Percentiles rank a stretch among this genome's conserved stretches.
phyloP scores from a whole-genome alignment of 2,113 vertebrate genomes.

The Pycnonotus jocosus region DNA sequence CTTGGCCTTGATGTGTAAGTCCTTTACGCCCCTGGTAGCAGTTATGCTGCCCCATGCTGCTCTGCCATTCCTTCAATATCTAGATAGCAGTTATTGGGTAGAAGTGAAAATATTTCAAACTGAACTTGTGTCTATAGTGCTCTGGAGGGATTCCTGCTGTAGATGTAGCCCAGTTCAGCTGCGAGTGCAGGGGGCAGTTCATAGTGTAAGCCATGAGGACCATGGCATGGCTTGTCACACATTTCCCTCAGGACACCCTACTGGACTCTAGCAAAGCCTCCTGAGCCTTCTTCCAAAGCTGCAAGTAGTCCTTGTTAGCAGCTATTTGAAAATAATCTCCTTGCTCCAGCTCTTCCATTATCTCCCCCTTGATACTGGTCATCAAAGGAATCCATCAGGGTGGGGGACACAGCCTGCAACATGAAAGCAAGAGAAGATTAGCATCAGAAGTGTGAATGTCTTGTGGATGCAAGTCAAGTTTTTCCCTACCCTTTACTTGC shows the following conservation, averaged over 20 bases:
- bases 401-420: neutral
- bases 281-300: conserved; percentile 28
- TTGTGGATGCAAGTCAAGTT: neutral
- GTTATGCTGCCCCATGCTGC: neutral
- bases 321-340: conserved; percentile 54
- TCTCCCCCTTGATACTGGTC: conserved; percentile 63
- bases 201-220: conserved; percentile 69
- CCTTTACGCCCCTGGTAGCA: conserved; percentile 33
- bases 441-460: neutral
- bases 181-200: conserved; percentile 50
- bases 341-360: conserved; percentile 35
- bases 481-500: neutral
- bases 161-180: conserved; percentile 51
- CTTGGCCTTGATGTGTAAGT: neutral
- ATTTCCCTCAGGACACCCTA: conserved; percentile 13
- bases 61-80: conserved; percentile 41
- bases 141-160: conserved; percentile 12
- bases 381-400: conserved; percentile 64
- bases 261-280: neutral
- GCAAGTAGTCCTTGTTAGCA: neutral
- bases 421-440: neutral
- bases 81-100: conserved; percentile 68
- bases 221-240: conserved; percentile 41
- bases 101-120: conserved; percentile 70
- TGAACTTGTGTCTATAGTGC: conserved; percentile 44